Percentiles rank a stretch among this genome's conserved stretches.
phyloP scores from a whole-genome alignment of 1,140 invertebrate genomes.

The Chymomyza costata region DNA sequence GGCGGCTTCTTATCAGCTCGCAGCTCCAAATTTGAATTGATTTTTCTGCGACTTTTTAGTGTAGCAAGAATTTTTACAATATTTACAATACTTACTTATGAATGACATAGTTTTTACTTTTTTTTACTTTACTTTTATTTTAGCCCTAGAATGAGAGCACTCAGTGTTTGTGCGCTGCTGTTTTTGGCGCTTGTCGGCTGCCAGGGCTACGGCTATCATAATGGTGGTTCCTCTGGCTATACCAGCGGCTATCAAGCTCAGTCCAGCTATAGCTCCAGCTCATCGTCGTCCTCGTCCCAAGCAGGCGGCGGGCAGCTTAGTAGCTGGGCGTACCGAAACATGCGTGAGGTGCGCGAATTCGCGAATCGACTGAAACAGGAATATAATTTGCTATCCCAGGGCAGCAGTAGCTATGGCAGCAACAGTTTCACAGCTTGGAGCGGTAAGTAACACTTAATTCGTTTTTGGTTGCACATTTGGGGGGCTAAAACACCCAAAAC shows the following conservation, averaged over 20 bases:
- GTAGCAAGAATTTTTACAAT: slow-evolving; percentile 14
- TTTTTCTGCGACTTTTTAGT: slow-evolving; percentile 4
- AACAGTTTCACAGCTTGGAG: slow-evolving; percentile 37
- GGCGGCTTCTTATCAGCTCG: slow-evolving; percentile 32
- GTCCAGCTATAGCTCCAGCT: slow-evolving; percentile 30
- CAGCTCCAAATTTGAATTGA: slow-evolving; percentile 15
- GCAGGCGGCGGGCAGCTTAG: slow-evolving; percentile 22
- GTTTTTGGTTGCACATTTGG: too few relatives aligned
- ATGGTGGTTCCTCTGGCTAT: background rate
- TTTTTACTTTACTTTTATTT: slow-evolving; percentile 20
- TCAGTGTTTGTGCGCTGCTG: slow-evolving; percentile 41
- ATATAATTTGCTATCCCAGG: slow-evolving; percentile 54
- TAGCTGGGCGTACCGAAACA: slow-evolving; percentile 49
- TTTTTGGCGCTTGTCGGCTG: slow-evolving; percentile 34
- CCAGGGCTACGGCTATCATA: slow-evolving; percentile 1
- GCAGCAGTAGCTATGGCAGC: slow-evolving; percentile 22
- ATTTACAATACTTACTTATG: slow-evolving; percentile 19
- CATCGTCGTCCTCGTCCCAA: slow-evolving; percentile 33
- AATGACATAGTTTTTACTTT: slow-evolving; percentile 44
- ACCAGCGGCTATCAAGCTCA: slow-evolving; percentile 28
- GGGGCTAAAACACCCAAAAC: too few relatives aligned
- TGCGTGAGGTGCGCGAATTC: slow-evolving; percentile 51
- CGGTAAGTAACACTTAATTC: slow-evolving; percentile 36
- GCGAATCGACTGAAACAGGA: slow-evolving; percentile 56
- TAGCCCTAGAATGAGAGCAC: slow-evolving; percentile 35